Base-by-base conservation (phyloP, 2,113 vertebrate species). In the Alces alces region DNA sequence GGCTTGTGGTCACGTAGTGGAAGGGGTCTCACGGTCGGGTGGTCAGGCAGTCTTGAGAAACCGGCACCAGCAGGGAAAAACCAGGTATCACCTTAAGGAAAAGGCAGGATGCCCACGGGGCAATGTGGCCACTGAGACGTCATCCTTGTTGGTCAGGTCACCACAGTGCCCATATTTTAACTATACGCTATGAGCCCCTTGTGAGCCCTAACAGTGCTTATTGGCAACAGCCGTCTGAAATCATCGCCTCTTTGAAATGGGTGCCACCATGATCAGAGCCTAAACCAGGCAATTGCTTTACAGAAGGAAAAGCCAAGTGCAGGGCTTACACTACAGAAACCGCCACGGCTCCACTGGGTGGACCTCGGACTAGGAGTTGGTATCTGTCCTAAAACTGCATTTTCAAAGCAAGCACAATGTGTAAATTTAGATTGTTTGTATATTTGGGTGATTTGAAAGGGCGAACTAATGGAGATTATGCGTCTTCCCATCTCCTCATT, bases 111-210 rank as follows among this genome's bases (percentile, higher is more conserved):
- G n/a, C 66, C 66, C 66, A 39, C 66, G 23, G 19, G 66, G 10
- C 1, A 5, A 2, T 5, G 66, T 23, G 10, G 19, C n/a, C n/a
- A 23, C n/a, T 39, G 66, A 39, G 66, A 39, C 5, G 12, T 23
- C 66, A 70, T 1, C n/a, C 3, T 17, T 5, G 58, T 28, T 60
- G n/a, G 4, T n/a, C 61, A 66, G 61, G 61, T 19, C 61, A 9
- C 61, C 30, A 9, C 52, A 54, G 61, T 9, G 61, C 15, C 61
- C 33, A 19, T n/a, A n/a, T 66, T 66, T n/a, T 66, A 66, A 66
- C 16, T 14, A 66, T 19, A 19, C 1, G 2, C 33, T 9, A 5
- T n/a, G 33, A 66, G 61, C 33, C 0, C 33, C 61, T 17, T 4
- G 33, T 66, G 16, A 23, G 66, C 66, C n/a, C 66, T 6, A 6